Percentiles rank a stretch among this genome's conserved stretches.
Conservation (phyloP, 2,888 invertebrate genomes). For the Meandrusa payeni region DNA sequence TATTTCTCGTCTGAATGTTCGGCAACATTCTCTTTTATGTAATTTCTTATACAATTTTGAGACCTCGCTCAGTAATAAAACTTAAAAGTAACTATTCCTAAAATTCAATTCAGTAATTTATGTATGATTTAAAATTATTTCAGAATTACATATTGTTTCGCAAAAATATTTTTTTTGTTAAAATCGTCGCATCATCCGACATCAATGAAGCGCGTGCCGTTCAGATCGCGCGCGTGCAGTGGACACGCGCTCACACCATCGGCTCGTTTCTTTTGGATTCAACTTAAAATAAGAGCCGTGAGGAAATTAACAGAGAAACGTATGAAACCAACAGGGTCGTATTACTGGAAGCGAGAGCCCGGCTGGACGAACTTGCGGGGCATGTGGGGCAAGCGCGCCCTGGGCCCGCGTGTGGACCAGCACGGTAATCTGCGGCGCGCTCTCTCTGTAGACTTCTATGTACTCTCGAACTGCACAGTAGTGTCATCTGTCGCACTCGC, state of each 20-base stretch:
- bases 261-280: no score
- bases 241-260: no score
- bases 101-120: no score
- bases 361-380: conserved; percentile 90
- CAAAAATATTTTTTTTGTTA: no score
- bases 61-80: not conserved
- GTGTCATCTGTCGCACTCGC: conserved; percentile 22
- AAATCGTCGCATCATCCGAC: no score
- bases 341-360: conserved; percentile 88
- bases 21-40: no score
- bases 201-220: no score
- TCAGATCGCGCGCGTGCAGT: no score
- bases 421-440: conserved; percentile 51
- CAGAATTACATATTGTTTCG: no score
- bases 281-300: not conserved
- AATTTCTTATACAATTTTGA: no score
- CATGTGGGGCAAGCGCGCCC: conserved; percentile 87
- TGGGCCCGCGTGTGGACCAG: conserved; percentile 46
- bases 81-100: not conserved
- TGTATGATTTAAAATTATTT: no score
- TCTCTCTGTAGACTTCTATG: conserved; percentile 14
- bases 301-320: conserved; percentile 7
- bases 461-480: conserved; percentile 23
- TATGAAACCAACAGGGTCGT: conserved; percentile 75
- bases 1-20: no score